Percentiles rank a stretch among this genome's conserved stretches.
Evolutionary conservation across 1,140 invertebrate genomes (phyloP).

Genomic region (Scaptomyza graminum): DNA sequence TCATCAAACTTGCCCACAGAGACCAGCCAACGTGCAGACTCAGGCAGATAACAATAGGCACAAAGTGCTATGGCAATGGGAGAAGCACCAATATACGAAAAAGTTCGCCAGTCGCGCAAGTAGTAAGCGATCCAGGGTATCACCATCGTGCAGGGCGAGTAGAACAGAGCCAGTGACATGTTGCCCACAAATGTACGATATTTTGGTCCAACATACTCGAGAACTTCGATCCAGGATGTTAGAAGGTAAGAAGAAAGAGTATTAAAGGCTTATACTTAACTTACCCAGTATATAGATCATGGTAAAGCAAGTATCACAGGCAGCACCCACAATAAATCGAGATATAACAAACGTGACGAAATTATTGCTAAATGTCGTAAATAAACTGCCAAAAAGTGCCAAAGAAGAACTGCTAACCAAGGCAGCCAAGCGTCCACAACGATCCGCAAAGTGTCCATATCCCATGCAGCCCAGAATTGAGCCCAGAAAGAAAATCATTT

Average conservation of each 20-base stretch:
- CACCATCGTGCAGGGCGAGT: conserved; percentile 89
- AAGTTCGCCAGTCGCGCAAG: conserved; percentile 89
- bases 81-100: conserved; percentile 87
- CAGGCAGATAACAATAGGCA: conserved; percentile 90
- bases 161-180: conserved; percentile 94
- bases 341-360: conserved; percentile 90
- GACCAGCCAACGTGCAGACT: conserved; percentile 93
- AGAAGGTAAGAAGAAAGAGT: neutral
- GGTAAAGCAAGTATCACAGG: conserved; percentile 94
- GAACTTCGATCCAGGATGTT: conserved; percentile 85
- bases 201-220: conserved; percentile 93
- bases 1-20: conserved; percentile 92
- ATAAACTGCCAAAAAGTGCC: conserved; percentile 89
- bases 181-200: conserved; percentile 93
- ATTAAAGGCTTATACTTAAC: conserved; percentile 27
- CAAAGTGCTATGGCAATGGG: conserved; percentile 88
- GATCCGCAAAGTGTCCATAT: conserved; percentile 93
- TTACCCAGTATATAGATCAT: conserved; percentile 96
- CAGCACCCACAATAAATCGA: conserved; percentile 91
- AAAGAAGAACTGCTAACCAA: conserved; percentile 90
- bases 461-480: conserved; percentile 92
- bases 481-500: conserved; percentile 92
- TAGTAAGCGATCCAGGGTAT: conserved; percentile 92
- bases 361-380: conserved; percentile 87
- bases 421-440: conserved; percentile 91